phyloP scores from a whole-genome alignment of 2,797 vertebrate species.

The Prionace glauca region DNA sequence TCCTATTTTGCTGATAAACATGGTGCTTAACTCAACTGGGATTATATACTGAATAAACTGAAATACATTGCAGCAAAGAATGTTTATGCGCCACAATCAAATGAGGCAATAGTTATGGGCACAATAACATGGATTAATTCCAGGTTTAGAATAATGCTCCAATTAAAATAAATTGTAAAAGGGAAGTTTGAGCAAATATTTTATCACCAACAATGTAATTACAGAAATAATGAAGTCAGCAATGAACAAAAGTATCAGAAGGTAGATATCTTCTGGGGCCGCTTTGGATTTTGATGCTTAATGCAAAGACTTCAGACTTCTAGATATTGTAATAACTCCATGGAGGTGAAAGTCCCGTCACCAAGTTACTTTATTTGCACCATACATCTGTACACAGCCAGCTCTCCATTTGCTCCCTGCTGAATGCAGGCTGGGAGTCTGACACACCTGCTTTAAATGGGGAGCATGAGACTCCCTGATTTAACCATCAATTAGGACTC shows the following conservation, averaged over 20 bases:
- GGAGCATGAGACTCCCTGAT: no score
- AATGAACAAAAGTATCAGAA: background rate
- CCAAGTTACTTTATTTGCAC: no score
- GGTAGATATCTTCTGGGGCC: background rate
- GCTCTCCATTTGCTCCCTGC: no score
- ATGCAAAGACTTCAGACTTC: background rate
- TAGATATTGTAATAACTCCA: no score
- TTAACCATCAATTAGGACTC: no score
- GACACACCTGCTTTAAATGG: no score
- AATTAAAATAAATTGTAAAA: conserved; percentile 1
- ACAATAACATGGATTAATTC: conserved; percentile 17
- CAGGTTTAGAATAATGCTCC: background rate
- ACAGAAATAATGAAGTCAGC: background rate
- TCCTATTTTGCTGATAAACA: background rate
- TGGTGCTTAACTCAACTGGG: background rate
- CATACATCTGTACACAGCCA: no score
- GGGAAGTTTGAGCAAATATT: background rate
- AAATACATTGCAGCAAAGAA: background rate
- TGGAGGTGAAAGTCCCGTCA: no score
- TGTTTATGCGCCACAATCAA: background rate
- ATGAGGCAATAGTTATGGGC: background rate
- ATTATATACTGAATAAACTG: background rate
- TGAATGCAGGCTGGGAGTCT: no score
- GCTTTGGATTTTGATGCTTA: background rate
- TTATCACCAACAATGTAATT: background rate